Conservation (phyloP, 37 sponge, comb jelly and placozoan species). For the Haliclona indistincta region DNA sequence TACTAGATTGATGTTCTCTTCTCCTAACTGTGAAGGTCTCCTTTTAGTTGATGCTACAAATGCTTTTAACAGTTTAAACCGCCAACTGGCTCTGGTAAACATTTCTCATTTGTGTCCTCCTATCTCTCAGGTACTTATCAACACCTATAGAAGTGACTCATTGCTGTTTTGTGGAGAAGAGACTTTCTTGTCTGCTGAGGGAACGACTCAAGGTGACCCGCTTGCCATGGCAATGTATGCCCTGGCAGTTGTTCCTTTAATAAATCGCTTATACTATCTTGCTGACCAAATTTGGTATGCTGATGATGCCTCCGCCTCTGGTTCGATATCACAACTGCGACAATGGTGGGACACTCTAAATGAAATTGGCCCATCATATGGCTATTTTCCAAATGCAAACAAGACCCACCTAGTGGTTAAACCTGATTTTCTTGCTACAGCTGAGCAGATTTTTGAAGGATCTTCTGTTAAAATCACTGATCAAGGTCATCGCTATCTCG, state of each 20-base stretch:
- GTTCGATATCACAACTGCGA: neutral
- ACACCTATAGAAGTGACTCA: conserved; percentile 39
- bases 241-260: conserved; percentile 35
- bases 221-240: conserved; percentile 66
- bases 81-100: conserved; percentile 52
- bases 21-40: conserved; percentile 8
- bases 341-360: conserved; percentile 32
- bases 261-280: conserved; percentile 6
- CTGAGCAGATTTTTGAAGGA: conserved; percentile 21
- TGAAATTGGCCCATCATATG: conserved; percentile 18
- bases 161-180: conserved; percentile 45
- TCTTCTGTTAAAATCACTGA: conserved; percentile 24
- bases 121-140: conserved; percentile 22
- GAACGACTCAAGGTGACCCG: too few species aligned
- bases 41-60: too few species aligned
- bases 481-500: conserved; percentile 39
- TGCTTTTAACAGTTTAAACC: conserved; percentile 55
- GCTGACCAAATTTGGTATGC: conserved; percentile 47
- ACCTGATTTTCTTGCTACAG: conserved; percentile 9
- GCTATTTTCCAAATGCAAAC: conserved; percentile 36
- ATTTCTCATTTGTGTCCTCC: conserved; percentile 38
- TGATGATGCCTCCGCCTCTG: conserved; percentile 39
- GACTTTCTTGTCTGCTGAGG: conserved; percentile 36
- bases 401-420: conserved; percentile 51
- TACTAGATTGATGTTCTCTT: neutral